These are phyloP conservation scores for Siphamia tubifer DNA, from an alignment of 2,113 vertebrate species.

Conservation along the genomic window DNA sequence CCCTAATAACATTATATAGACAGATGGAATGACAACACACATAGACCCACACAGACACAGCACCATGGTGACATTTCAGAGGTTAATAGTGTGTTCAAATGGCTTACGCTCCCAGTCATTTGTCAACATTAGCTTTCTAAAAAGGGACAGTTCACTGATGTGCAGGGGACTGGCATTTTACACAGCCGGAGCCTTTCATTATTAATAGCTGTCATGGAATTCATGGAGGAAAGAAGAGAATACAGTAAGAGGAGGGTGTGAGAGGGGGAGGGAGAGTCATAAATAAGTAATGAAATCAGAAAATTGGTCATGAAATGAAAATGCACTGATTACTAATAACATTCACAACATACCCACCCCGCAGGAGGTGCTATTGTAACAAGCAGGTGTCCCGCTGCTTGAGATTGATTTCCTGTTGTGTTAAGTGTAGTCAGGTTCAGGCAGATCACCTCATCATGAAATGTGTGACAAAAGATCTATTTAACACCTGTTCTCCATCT, in stretches of 20 bases:
- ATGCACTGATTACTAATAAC: neutral
- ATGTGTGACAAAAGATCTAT: too few relatives aligned
- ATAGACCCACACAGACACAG: neutral
- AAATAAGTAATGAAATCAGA: conserved; percentile 41
- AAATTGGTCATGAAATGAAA: neutral
- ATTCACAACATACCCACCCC: neutral
- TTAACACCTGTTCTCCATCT: neutral
- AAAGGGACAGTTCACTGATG: conserved; percentile 57
- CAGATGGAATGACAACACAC: neutral
- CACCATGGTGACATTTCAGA: conserved; percentile 41
- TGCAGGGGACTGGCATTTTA: conserved; percentile 64
- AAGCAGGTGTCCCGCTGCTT: neutral
- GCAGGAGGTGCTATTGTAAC: neutral
- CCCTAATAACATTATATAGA: conserved; percentile 17
- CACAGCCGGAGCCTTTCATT: conserved; percentile 63
- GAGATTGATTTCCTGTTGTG: neutral
- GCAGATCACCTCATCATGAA: too few relatives aligned
- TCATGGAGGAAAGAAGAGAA: conserved; percentile 2
- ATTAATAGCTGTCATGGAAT: conserved; percentile 64
- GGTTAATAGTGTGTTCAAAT: conserved; percentile 57
- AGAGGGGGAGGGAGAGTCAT: neutral
- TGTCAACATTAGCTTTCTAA: conserved; percentile 66
- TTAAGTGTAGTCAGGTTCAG: neutral
- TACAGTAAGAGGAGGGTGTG: neutral
- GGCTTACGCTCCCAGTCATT: conserved; percentile 56